A percentile compares a stretch with the other conserved stretches of the same genome.
These are phyloP conservation scores for Potorous gilbertii DNA, from an alignment of 2,797 vertebrate species.

Conservation along the genomic window DNA sequence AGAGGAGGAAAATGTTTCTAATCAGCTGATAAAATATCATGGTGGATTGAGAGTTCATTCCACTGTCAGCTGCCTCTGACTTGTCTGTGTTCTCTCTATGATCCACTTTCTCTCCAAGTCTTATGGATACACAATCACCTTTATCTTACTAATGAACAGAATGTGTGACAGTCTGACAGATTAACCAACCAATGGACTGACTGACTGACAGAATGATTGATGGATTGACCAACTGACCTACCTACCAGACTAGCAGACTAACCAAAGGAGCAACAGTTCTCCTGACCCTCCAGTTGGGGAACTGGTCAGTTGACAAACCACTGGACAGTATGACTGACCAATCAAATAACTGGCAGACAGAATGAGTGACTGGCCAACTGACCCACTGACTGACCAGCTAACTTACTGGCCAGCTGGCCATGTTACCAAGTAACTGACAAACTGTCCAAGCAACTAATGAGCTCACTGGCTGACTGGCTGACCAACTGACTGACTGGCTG, in stretches of 20 bases:
- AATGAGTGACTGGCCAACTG: neutral
- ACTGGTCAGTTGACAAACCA: neutral
- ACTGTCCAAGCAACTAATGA: neutral
- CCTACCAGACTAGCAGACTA: no score
- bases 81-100: neutral
- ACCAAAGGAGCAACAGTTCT: no score
- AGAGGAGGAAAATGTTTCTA: neutral
- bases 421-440: neutral
- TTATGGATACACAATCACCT: neutral
- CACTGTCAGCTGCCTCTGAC: neutral
- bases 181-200: neutral
- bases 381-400: neutral
- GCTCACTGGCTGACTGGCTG: neutral
- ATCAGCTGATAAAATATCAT: neutral
- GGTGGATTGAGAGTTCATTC: neutral
- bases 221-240: no score
- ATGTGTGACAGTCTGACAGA: no score
- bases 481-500: no score
- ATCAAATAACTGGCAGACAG: neutral
- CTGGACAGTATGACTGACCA: neutral
- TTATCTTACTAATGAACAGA: neutral
- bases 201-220: neutral
- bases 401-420: neutral
- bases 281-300: neutral
- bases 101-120: neutral